Evolutionary conservation across 1,140 invertebrate genomes (phyloP).

Genomic region (Cotesia glomerata): DNA sequence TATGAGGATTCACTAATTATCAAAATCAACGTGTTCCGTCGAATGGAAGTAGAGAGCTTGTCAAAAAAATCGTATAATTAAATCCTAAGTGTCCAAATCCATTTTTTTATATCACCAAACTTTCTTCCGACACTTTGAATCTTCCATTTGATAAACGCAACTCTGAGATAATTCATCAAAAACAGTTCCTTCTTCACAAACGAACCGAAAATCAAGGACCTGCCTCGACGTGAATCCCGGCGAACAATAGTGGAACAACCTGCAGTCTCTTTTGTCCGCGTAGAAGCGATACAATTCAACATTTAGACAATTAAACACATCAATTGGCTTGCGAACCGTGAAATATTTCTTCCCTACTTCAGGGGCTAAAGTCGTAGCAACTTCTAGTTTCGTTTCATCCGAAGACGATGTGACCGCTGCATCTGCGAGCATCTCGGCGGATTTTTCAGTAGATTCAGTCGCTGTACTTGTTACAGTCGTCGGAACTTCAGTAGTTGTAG

Average conservation of each 20-base stretch:
- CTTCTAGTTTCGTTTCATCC: not conserved
- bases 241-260: constrained; percentile 69
- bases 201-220: constrained; percentile 68
- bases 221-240: constrained; percentile 65
- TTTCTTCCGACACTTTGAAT: constrained; percentile 47
- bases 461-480: not conserved
- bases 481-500: not conserved
- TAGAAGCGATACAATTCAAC: constrained; percentile 67
- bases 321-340: constrained; percentile 10
- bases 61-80: not conserved
- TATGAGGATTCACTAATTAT: constrained; percentile 57
- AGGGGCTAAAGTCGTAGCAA: not conserved
- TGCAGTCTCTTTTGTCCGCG: constrained; percentile 65
- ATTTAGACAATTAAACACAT: constrained; percentile 65
- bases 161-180: constrained; percentile 66
- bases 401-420: not conserved
- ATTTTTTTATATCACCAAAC: constrained; percentile 36
- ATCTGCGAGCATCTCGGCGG: no score
- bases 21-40: constrained; percentile 50
- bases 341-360: not conserved
- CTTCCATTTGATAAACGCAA: constrained; percentile 54
- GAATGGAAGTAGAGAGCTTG: not conserved
- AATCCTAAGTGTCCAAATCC: not conserved
- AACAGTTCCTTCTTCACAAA: constrained; percentile 66
- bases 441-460: not conserved